Evolutionary conservation across 2,113 vertebrate species (phyloP).

Genomic region (Cochlearius cochlearius): DNA sequence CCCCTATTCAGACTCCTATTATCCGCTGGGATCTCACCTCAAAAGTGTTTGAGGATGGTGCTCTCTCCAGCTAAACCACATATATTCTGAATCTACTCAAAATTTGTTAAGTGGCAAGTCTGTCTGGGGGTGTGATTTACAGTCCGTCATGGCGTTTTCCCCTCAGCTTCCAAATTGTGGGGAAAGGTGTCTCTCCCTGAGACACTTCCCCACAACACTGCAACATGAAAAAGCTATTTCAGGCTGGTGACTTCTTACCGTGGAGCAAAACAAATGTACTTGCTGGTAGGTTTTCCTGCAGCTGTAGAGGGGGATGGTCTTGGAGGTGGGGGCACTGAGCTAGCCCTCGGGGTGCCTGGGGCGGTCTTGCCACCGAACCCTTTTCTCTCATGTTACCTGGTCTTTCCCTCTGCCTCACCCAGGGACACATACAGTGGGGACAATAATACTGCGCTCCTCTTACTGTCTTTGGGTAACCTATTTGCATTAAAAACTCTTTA

Average conservation of each 20-base stretch:
- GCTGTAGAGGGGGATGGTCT: no score
- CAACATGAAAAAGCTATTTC: background rate
- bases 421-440: background rate
- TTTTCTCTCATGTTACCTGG: background rate
- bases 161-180: background rate
- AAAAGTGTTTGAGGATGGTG: background rate
- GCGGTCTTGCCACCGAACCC: background rate
- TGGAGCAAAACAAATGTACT: background rate
- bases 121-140: background rate
- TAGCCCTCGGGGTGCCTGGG: fast-evolving
- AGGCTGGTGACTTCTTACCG: background rate
- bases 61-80: background rate
- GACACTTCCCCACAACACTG: no score
- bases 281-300: background rate
- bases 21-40: background rate
- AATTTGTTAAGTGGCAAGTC: background rate
- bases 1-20: fast-evolving
- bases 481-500: background rate
- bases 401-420: background rate
- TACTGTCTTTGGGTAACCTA: background rate
- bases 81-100: background rate
- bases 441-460: background rate
- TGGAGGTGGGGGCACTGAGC: no score
- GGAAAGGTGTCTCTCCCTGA: background rate
- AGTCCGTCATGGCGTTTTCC: background rate